phyloP scores from a whole-genome alignment of 2,888 invertebrate species.

The Aporophyla lueneburgensis region DNA sequence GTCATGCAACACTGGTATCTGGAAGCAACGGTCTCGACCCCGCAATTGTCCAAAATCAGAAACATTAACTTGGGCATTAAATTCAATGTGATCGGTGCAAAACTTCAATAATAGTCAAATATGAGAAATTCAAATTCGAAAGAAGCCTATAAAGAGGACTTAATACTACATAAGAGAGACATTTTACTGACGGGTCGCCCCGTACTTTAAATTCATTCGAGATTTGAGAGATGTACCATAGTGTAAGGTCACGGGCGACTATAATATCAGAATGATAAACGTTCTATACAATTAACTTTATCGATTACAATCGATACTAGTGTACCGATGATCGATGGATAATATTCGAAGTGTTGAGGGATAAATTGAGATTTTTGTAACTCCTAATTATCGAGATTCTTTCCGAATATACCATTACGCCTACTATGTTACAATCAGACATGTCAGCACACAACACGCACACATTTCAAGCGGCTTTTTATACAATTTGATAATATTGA shows the following conservation, averaged over 20 bases:
- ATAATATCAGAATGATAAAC: conserved; percentile 54
- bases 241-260: conserved; percentile 40
- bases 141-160: conserved; percentile 77
- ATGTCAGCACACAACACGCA: conserved; percentile 65
- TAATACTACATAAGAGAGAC: conserved; percentile 75
- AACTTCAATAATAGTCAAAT: conserved; percentile 76
- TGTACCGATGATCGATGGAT: conserved; percentile 46
- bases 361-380: conserved; percentile 62
- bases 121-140: conserved; percentile 66
- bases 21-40: conserved; percentile 61
- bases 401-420: conserved; percentile 70
- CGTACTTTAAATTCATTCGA: conserved; percentile 63
- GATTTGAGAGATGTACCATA: conserved; percentile 55
- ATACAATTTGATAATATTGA: conserved; percentile 63
- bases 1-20: conserved; percentile 30
- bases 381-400: conserved; percentile 67
- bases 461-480: conserved; percentile 64
- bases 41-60: conserved; percentile 66
- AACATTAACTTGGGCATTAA: conserved; percentile 78
- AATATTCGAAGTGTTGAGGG: conserved; percentile 49
- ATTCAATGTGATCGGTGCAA: conserved; percentile 76
- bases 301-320: conserved; percentile 45
- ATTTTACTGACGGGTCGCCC: conserved; percentile 68
- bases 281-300: conserved; percentile 50
- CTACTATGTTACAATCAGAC: conserved; percentile 70